phyloP scores from a whole-genome alignment of 2,113 vertebrate species.

The Sinocyclocheilus grahami region DNA sequence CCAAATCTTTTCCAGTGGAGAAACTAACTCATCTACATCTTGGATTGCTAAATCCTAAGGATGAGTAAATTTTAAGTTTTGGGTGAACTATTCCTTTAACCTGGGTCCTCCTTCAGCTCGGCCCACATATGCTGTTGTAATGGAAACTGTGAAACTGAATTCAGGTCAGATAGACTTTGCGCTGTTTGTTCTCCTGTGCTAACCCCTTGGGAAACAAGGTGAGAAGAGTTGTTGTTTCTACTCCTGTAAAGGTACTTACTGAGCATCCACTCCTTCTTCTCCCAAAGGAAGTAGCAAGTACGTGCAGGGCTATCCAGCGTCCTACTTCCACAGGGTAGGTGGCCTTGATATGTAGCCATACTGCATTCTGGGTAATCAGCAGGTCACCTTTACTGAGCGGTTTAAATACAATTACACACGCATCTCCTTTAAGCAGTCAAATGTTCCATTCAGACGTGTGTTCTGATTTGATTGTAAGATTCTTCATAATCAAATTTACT shows the following conservation, averaged over 20 bases:
- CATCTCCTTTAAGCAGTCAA: background rate
- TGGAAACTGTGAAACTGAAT: background rate
- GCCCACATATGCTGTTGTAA: background rate
- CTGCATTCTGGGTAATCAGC: conserved; percentile 46
- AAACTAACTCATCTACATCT: too few relatives aligned
- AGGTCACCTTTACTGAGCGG: conserved; percentile 65
- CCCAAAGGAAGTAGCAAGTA: conserved; percentile 25
- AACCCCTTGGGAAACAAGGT: conserved; percentile 1
- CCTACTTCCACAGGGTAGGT: conserved; percentile 41
- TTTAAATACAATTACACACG: background rate
- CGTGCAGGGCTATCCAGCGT: conserved; percentile 22
- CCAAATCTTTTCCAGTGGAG: too few relatives aligned
- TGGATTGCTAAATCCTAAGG: too few relatives aligned
- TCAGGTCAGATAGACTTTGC: conserved; percentile 22
- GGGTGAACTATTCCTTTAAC: background rate
- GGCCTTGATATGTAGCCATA: conserved; percentile 37
- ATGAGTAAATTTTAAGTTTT: too few relatives aligned
- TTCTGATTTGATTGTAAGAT: background rate
- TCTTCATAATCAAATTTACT: background rate
- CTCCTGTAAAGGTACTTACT: conserved; percentile 9
- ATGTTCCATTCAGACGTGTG: background rate
- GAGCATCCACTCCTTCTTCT: background rate
- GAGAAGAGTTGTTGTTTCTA: background rate
- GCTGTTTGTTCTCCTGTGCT: background rate
- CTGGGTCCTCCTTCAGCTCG: background rate